phyloP scores from a whole-genome alignment of 1,140 invertebrate genomes.

The Lordiphosa mommai region DNA sequence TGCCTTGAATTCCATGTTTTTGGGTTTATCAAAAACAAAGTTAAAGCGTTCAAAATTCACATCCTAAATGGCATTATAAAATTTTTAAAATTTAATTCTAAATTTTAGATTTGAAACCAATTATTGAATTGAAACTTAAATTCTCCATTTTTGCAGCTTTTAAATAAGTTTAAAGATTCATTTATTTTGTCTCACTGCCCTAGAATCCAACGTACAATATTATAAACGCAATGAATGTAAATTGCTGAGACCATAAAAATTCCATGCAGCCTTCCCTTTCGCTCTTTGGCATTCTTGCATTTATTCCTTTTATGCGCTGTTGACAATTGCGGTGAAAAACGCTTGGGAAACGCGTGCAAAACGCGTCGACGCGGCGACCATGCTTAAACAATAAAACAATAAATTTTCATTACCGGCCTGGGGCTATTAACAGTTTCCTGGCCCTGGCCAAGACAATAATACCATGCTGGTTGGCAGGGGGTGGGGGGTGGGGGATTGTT shows the following conservation, averaged over 20 bases:
- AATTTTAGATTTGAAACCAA: no score
- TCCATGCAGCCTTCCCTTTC: slow-evolving; percentile 10
- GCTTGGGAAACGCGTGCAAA: slow-evolving; percentile 31
- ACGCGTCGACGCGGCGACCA: slow-evolving; percentile 19
- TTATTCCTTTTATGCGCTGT: slow-evolving; percentile 29
- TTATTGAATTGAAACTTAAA: no score
- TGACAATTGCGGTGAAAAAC: slow-evolving; percentile 35
- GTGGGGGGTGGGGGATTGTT: neutral
- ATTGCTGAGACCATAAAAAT: slow-evolving; percentile 60
- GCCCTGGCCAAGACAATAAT: slow-evolving; percentile 34
- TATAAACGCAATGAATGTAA: slow-evolving; percentile 63
- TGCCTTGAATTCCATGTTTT: no score
- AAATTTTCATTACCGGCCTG: slow-evolving; percentile 74
- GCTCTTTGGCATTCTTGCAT: slow-evolving; percentile 9
- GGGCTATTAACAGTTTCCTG: slow-evolving; percentile 67
- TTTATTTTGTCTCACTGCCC: slow-evolving; percentile 36
- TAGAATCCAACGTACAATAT: slow-evolving; percentile 43
- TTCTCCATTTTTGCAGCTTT: neutral
- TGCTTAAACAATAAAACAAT: slow-evolving; percentile 74
- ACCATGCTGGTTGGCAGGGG: slow-evolving; percentile 22
- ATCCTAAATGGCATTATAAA: no score
- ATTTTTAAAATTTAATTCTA: no score
- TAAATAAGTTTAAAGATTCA: neutral
- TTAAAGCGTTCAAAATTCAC: no score
- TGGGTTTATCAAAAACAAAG: no score